Evolutionary conservation across 64 coral and sea anemone genomes (phyloP).

Genomic region (Actinia equina): DNA sequence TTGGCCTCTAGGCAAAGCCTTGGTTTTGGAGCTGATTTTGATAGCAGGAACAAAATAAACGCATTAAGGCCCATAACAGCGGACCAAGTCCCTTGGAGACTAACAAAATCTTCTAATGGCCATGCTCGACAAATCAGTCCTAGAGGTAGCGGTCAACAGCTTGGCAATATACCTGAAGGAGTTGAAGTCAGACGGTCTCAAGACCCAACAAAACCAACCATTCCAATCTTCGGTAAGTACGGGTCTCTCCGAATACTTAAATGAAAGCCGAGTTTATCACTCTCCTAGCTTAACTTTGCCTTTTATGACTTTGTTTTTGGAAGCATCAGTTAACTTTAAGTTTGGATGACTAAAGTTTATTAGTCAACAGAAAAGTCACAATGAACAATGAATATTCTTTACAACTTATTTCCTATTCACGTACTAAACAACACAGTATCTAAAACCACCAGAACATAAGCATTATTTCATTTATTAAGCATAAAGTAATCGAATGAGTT

Average conservation of each 20-base stretch:
- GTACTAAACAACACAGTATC: no score
- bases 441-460: no score
- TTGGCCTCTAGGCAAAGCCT: slow-evolving; percentile 74
- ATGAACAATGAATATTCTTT: no score
- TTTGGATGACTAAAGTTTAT: no score
- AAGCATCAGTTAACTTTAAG: no score
- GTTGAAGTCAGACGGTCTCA: slow-evolving; percentile 90
- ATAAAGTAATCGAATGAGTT: no score
- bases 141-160: slow-evolving; percentile 45
- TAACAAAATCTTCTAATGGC: slow-evolving; percentile 76
- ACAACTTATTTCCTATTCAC: no score
- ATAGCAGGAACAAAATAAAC: slow-evolving; percentile 49
- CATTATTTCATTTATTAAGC: no score
- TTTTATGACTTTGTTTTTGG: no score
- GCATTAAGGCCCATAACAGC: slow-evolving; percentile 85
- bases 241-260: not conserved
- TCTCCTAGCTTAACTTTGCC: not conserved
- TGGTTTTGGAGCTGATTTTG: slow-evolving; percentile 51
- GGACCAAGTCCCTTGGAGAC: slow-evolving; percentile 94
- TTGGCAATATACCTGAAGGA: slow-evolving; percentile 91
- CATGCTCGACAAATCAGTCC: slow-evolving; percentile 37
- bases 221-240: slow-evolving; percentile 92
- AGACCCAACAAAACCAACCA: slow-evolving; percentile 72
- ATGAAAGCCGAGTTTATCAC: no score
- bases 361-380: no score